Base-by-base conservation (phyloP, 2,888 invertebrate species). In the Hipparchia semele region DNA sequence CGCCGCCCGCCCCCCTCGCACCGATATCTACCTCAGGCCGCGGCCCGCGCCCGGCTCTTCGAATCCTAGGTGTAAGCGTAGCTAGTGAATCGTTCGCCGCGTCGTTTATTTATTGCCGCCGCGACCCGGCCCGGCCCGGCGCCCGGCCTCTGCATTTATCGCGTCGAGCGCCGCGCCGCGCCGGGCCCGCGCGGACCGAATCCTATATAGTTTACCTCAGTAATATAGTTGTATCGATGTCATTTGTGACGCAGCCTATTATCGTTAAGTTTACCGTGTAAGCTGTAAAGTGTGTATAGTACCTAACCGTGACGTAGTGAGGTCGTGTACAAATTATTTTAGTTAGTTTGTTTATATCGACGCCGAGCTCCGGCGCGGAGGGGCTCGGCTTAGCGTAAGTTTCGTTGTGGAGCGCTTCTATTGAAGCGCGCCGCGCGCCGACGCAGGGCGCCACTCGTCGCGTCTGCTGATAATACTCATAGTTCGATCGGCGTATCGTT, bases 151-250 rank as follows among this genome's bases (percentile, higher is more conserved):
- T 69, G 69, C 69, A 69, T 69, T 70, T 70, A 70, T 67, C 66
- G 12, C 10, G 66, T 60, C 67, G 51, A 68, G 62, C 61, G 68
- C 67, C 72, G 74, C 73, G 69, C 65, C 33, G 51, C 53, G 61
- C 61, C 66, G 61, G 51, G 59, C 13, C 68, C 13, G 54, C 49
- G 23, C 59, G 53, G 51, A 45, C 6, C 9, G 68, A 56, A 90
- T 93, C 92, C 92, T 92, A 90, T 90, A 89, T 91, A 90, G 90
- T 90, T 91, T 93, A 92, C 93, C 93, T 93, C 92, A 92, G 87
- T 90, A 87, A 85, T 81, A 86, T 92, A 92, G 91, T 88, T 89
- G 86, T 91, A 92, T 88, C 84, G 84, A 85, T 90, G 92, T 92
- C 91, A 88, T 87, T 87, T 87, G 89, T 90, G 92, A 92, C 93